Evolutionary conservation across 2,797 vertebrate species (phyloP).

Genomic region (Fistularia commersonii): DNA sequence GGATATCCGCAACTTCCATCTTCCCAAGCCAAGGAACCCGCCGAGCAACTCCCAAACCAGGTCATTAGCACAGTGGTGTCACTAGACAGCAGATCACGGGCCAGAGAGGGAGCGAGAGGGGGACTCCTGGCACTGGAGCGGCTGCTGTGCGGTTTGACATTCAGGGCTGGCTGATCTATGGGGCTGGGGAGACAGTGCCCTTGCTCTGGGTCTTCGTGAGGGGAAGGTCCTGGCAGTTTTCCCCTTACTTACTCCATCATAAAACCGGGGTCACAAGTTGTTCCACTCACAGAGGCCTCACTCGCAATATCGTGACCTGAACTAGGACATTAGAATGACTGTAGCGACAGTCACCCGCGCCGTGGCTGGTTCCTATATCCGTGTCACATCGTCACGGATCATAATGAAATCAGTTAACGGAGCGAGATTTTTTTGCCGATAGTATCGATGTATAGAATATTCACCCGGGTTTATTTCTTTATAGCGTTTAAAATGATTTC

Average conservation of each 20-base stretch:
- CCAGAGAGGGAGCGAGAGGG: constrained; percentile 73
- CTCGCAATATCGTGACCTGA: constrained; percentile 17
- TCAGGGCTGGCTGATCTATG: constrained; percentile 82
- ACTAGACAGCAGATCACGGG: constrained; percentile 78
- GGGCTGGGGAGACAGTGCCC: constrained; percentile 79
- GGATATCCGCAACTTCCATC: constrained; percentile 77
- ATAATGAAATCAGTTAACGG: no score
- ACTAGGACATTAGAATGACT: constrained; percentile 4
- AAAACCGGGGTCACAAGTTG: constrained; percentile 50
- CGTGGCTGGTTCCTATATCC: neutral
- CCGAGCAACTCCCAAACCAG: constrained; percentile 75
- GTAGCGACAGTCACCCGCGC: constrained; percentile 16
- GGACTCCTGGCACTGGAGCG: constrained; percentile 73
- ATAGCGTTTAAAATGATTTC: constrained; percentile 28
- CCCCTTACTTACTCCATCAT: constrained; percentile 67
- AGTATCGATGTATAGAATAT: neutral
- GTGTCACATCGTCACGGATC: neutral
- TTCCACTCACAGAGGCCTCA: constrained; percentile 16
- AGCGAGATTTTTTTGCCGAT: no score
- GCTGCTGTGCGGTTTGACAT: constrained; percentile 79
- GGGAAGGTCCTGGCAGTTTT: constrained; percentile 70
- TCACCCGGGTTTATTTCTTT: constrained; percentile 12
- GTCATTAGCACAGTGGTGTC: constrained; percentile 80
- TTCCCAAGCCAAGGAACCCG: constrained; percentile 76
- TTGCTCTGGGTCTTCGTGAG: constrained; percentile 76